Conservation (phyloP, 2,888 invertebrate species). For the Cerceris ruficornis region DNA sequence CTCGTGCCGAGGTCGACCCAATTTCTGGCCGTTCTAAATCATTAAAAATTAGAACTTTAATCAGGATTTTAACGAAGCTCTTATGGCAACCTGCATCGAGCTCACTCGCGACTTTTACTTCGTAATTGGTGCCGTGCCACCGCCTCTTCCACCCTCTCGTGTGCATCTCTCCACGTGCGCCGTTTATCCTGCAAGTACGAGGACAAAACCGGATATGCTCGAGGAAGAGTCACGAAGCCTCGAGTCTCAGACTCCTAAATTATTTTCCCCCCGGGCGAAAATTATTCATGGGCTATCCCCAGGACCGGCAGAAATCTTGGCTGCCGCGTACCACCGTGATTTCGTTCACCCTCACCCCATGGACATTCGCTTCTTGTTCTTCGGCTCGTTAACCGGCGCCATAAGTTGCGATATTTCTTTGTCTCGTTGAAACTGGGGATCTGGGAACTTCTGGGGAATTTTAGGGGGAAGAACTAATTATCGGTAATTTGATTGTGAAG, state of each 20-base stretch:
- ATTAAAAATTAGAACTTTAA: slow-evolving; percentile 47
- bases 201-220: slow-evolving; percentile 57
- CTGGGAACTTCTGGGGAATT: background rate
- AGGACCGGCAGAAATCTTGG: slow-evolving; percentile 49
- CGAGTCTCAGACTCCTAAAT: slow-evolving; percentile 67
- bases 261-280: slow-evolving; percentile 67
- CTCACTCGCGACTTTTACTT: slow-evolving; percentile 29
- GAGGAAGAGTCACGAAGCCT: slow-evolving; percentile 56
- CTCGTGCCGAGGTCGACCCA: slow-evolving; percentile 12
- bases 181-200: slow-evolving; percentile 42
- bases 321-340: slow-evolving; percentile 47
- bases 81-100: slow-evolving; percentile 33
- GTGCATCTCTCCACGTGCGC: background rate
- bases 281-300: slow-evolving; percentile 67
- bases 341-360: slow-evolving; percentile 41
- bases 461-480: background rate
- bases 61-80: slow-evolving; percentile 45
- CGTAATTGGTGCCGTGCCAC: slow-evolving; percentile 47
- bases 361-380: slow-evolving; percentile 39
- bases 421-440: slow-evolving; percentile 7
- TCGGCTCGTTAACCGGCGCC: slow-evolving; percentile 57
- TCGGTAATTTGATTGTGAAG: background rate
- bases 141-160: slow-evolving; percentile 1
- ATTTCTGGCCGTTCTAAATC: slow-evolving; percentile 19
- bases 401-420: slow-evolving; percentile 43